Evolutionary conservation across 1,140 invertebrate genomes (phyloP), one percentile per base, ranked within the genome.

Genomic region (Lucilia cuprina): DNA sequence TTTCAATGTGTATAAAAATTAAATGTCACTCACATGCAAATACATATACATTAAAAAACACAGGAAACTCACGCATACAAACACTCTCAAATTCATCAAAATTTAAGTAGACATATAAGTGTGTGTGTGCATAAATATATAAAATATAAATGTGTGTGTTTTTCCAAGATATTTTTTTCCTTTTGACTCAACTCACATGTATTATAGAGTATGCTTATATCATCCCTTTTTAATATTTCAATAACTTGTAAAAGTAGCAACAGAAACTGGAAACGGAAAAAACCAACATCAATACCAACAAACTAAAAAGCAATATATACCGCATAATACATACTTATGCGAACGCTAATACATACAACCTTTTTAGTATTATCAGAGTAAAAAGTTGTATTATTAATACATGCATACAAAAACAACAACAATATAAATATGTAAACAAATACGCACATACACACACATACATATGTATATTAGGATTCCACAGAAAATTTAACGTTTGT

Each of bases 191-290:
- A 41, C 21, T 74, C 74, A 74, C 74, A 30, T 74, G 34, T 74
- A 30, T 30, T 74, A 74, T 30, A 30, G 34, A 55, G 74, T 35
- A 77, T 41, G 13, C 74, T 77, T 41, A 41, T 77, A 77, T 77
- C n/a, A 77, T 77, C 74, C 74, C 74, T 77, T 77, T 77, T 77
- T 77, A 77, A 77, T 77, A 77, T 77, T 77, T 77, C 74, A 77
- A 77, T 77, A 77, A 77, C 21, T 77, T 77, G 34, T 77, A 14
- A 77, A 77, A 77, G 74, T 30, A 30, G 74, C 74, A 30, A 77
- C 34, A 17, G 30, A 7, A 41, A n/a, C 17, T 8, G 2, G 25
- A 75, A 35, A 12, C 19, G 9, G 12, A 55, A 74, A 30, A 74
- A 41, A 77, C 74, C 74, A 77, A 55, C 50, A 77, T 14, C 10